A percentile compares a stretch with the other conserved stretches of the same genome.
Evolutionary conservation across 2,888 invertebrate species (phyloP).

Genomic region (Andricus quercusramuli): DNA sequence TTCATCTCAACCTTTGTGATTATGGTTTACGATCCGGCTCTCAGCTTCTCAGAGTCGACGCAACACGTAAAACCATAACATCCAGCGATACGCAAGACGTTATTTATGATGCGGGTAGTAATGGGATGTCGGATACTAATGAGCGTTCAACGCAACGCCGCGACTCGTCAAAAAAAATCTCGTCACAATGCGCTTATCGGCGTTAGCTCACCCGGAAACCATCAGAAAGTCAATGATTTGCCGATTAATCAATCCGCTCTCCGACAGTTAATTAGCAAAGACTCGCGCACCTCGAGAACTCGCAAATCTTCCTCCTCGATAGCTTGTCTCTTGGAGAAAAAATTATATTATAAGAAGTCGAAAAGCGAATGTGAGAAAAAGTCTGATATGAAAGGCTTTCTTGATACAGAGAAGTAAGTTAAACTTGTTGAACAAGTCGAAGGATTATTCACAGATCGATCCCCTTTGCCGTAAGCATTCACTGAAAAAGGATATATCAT

Average conservation of each 20-base stretch:
- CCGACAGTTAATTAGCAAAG: slow-evolving; percentile 44
- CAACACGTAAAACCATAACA: slow-evolving; percentile 64
- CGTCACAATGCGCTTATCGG: slow-evolving; percentile 11
- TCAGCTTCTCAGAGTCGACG: slow-evolving; percentile 54
- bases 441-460: neutral
- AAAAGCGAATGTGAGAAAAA: neutral
- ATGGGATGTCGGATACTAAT: slow-evolving; percentile 75
- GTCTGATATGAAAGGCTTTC: neutral
- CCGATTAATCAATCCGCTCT: slow-evolving; percentile 59
- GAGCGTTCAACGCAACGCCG: slow-evolving; percentile 68
- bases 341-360: neutral
- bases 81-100: slow-evolving; percentile 59
- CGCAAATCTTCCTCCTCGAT: neutral
- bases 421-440: slow-evolving; percentile 4
- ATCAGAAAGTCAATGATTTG: slow-evolving; percentile 37
- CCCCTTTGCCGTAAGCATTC: neutral
- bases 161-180: slow-evolving; percentile 47
- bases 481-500: slow-evolving; percentile 4
- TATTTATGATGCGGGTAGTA: slow-evolving; percentile 73
- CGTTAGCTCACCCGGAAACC: slow-evolving; percentile 49
- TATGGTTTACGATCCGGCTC: slow-evolving; percentile 66
- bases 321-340: neutral
- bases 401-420: neutral
- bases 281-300: neutral
- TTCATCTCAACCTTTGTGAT: slow-evolving; percentile 61